These are phyloP conservation scores for Drosophila persimilis DNA, from an alignment of 1,140 invertebrate species.

Conservation along the genomic window DNA sequence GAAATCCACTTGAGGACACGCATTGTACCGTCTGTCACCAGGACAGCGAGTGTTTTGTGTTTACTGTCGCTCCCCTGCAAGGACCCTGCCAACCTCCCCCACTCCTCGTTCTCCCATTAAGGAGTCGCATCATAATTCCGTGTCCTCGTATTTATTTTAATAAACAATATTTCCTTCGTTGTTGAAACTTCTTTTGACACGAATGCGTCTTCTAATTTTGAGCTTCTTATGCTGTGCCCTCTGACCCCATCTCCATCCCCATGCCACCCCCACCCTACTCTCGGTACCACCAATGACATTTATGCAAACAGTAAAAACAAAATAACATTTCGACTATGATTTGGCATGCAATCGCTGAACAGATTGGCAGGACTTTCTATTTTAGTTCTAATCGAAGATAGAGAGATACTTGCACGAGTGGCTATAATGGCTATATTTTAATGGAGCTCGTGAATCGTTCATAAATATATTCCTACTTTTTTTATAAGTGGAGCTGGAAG, in stretches of 20 bases:
- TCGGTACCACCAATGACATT: constrained; percentile 8
- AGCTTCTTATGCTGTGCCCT: constrained; percentile 50
- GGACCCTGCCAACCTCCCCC: not conserved
- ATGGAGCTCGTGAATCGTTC: constrained; percentile 20
- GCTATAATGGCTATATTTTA: constrained; percentile 7
- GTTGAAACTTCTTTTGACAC: constrained; percentile 77
- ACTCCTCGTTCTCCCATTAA: not conserved
- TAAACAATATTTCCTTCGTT: constrained; percentile 65
- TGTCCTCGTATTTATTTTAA: constrained; percentile 78
- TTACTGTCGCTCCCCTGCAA: constrained; percentile 20
- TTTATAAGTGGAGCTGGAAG: too few species aligned
- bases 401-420: too few species aligned
- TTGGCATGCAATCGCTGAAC: constrained; percentile 59
- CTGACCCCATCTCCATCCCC: not conserved
- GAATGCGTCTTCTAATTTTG: constrained; percentile 64
- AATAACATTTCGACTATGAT: constrained; percentile 53
- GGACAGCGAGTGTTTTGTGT: constrained; percentile 57
- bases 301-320: constrained; percentile 55
- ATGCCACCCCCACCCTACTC: constrained; percentile 10
- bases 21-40: constrained; percentile 83
- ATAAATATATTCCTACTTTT: not conserved
- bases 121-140: constrained; percentile 59
- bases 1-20: constrained; percentile 72
- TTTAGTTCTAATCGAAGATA: constrained; percentile 30
- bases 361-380: constrained; percentile 50